These are phyloP conservation scores for Camponotus fellah DNA, from an alignment of 2,888 invertebrate genomes.

Conservation along the genomic window DNA sequence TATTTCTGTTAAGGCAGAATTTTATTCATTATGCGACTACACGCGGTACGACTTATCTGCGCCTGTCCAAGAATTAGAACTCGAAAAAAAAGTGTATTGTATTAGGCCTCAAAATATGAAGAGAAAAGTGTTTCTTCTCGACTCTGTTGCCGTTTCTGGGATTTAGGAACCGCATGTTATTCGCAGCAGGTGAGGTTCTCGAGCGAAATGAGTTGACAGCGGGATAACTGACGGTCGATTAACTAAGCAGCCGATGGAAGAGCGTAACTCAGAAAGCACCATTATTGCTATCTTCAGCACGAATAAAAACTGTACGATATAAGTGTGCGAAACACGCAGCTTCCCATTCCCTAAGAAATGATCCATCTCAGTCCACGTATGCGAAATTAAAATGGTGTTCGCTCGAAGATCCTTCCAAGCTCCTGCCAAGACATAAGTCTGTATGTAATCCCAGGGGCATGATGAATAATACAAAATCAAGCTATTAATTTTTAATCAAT, in stretches of 20 bases:
- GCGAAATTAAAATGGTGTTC: constrained; percentile 26
- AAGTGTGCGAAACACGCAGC: constrained; percentile 74
- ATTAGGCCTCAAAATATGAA: constrained; percentile 49
- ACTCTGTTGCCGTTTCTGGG: constrained; percentile 64
- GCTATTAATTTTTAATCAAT: constrained; percentile 35
- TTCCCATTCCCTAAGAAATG: constrained; percentile 35
- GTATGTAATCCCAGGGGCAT: not conserved
- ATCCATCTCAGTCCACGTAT: constrained; percentile 7
- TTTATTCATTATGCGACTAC: constrained; percentile 31
- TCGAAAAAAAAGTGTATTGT: not conserved
- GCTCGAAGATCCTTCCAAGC: not conserved
- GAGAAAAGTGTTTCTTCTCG: constrained; percentile 8
- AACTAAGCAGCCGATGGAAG: constrained; percentile 66
- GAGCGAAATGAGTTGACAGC: constrained; percentile 48
- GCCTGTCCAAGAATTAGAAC: constrained; percentile 4
- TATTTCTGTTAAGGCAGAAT: constrained; percentile 17
- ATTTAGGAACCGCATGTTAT: constrained; percentile 71
- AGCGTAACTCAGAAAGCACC: constrained; percentile 82
- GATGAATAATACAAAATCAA: not conserved
- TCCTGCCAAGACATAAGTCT: constrained; percentile 19
- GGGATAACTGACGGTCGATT: constrained; percentile 66
- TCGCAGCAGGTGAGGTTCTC: constrained; percentile 81
- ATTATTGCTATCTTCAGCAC: constrained; percentile 80
- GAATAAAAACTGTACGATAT: constrained; percentile 68
- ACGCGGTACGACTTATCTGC: constrained; percentile 37